phyloP scores from a whole-genome alignment of 2,888 invertebrate species.

The Chrysolina haemoptera region DNA sequence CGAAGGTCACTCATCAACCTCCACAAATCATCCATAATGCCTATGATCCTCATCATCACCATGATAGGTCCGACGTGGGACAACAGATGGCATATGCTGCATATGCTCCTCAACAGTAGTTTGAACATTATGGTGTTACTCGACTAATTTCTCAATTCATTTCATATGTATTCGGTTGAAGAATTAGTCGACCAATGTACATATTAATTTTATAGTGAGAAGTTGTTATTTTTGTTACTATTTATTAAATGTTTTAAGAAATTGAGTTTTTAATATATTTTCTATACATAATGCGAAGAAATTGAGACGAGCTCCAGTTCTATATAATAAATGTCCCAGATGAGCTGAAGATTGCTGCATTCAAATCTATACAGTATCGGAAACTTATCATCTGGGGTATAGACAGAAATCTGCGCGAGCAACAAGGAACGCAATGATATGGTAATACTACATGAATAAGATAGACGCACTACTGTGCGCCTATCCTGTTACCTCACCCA shows the following conservation, averaged over 20 bases:
- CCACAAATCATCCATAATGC: constrained; percentile 54
- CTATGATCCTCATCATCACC: constrained; percentile 48
- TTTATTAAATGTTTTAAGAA: neutral
- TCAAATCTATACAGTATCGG: too few species aligned
- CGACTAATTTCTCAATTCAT: constrained; percentile 1
- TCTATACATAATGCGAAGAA: neutral
- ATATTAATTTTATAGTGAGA: too few species aligned
- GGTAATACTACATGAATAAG: too few species aligned
- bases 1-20: constrained; percentile 75
- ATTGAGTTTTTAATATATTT: neutral
- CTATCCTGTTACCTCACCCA: too few species aligned
- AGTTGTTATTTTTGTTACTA: neutral
- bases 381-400: too few species aligned
- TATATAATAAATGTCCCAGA: too few species aligned
- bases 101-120: constrained; percentile 66
- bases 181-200: neutral
- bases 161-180: neutral
- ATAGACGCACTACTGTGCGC: too few species aligned
- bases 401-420: too few species aligned
- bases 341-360: too few species aligned
- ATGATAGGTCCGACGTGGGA: constrained; percentile 66
- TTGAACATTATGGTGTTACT: neutral
- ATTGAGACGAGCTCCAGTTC: too few species aligned
- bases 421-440: too few species aligned
- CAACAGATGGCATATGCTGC: constrained; percentile 84